A percentile compares a stretch with the other conserved stretches of the same genome.
These are phyloP conservation scores for Melanotaenia trifasciata DNA, from an alignment of 2,797 vertebrate genomes.

Conservation along the genomic window DNA sequence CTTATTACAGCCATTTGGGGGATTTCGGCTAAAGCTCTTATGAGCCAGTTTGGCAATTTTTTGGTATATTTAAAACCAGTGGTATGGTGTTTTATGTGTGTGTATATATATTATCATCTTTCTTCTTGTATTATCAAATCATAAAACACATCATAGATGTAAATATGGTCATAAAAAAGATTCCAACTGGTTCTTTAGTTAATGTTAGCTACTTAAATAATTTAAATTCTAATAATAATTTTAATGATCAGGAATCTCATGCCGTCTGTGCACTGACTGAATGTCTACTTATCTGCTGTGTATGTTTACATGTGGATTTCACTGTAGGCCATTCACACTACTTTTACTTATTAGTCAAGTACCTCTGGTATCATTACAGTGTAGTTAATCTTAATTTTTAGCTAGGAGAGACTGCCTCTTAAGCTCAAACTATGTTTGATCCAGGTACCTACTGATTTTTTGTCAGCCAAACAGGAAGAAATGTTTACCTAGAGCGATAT, in stretches of 20 bases:
- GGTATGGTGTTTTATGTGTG: neutral
- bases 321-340: slow-evolving; percentile 14
- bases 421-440: slow-evolving; percentile 10
- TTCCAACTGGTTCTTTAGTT: slow-evolving; percentile 52
- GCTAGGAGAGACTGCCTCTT: slow-evolving; percentile 20
- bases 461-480: slow-evolving; percentile 18
- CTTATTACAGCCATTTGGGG: slow-evolving; percentile 60
- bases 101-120: slow-evolving; percentile 25
- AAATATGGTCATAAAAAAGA: slow-evolving; percentile 47
- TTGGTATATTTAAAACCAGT: slow-evolving; percentile 1
- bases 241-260: slow-evolving; percentile 67
- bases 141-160: slow-evolving; percentile 39
- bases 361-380: slow-evolving; percentile 24
- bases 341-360: slow-evolving; percentile 12
- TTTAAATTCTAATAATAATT: slow-evolving; percentile 58
- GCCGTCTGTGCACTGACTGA: slow-evolving; percentile 56
- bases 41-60: slow-evolving; percentile 42
- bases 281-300: slow-evolving; percentile 40
- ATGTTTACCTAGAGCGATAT: slow-evolving; percentile 1
- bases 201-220: slow-evolving; percentile 47
- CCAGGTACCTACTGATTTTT: neutral
- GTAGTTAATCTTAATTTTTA: slow-evolving; percentile 27
- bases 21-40: slow-evolving; percentile 54
- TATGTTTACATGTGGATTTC: slow-evolving; percentile 43
- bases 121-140: slow-evolving; percentile 20